Base-by-base conservation (phyloP, 1,140 invertebrate species). In the Stegodyphus mimosarum region DNA sequence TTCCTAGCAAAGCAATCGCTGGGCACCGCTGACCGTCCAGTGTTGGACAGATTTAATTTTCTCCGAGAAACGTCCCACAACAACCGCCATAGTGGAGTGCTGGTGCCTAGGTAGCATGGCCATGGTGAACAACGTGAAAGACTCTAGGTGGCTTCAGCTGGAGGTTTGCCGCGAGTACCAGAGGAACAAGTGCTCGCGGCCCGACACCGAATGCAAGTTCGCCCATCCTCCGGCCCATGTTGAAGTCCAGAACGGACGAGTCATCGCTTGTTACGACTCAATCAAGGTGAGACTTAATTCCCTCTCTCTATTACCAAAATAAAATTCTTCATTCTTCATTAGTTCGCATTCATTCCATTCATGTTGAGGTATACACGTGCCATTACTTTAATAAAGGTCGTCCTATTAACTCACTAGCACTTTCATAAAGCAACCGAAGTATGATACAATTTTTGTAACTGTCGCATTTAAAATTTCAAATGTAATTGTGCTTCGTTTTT, bases 111-210 rank as follows among this genome's bases (percentile, higher is more conserved):
- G 81, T 69, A 76, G 71, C 66, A 97, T 98, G 95, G 96, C 97
- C 90, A 97, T 97, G 93, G 97, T 98, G 79, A 92, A 91, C 89
- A 86, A 53, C 75, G 75, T 86, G 67, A 99, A 99, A 92, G 99
- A 99, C 93, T 99, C 98, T 87, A 95, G 98, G 90, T 99, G 99
- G 99, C 94, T 99, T 87, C 98, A 99, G 91, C 93, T 99, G 90
- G 99, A 99, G 93, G 98, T 99, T 90, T 99, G 99, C 93, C 94
- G 98, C 85, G 98, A 99, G 92, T 99, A 97, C 92, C 98, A 99
- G 93, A 94, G 99, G 90, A 99, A 98, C 93, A 99, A 99, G 93
- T 99, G 99, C 92, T 97, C 97, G 88, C 94, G 99, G 89, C 95
- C 97, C 60, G 98, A 99, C 93, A 97, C 96, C 88, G 98, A 99